Evolutionary conservation across 2,797 vertebrate species (phyloP).

Genomic region (Corythornis leucogaster): DNA sequence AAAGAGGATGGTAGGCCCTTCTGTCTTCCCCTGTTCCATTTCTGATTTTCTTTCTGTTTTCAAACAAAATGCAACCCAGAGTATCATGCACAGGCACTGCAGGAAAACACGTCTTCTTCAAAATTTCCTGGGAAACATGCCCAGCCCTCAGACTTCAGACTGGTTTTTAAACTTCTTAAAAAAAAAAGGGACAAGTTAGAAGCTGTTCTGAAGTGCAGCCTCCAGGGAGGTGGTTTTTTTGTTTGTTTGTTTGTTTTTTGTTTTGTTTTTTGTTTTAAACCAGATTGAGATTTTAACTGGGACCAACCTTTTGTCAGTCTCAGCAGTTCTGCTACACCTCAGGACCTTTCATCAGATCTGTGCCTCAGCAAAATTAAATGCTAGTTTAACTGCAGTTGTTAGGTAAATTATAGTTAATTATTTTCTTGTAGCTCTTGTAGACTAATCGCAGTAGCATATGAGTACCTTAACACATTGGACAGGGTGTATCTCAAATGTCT

Average conservation of each 20-base stretch:
- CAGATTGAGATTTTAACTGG: not conserved
- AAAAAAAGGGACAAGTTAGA: not conserved
- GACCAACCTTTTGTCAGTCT: constrained; percentile 23
- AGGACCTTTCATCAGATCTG: constrained; percentile 54
- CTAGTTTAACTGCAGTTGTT: constrained; percentile 56
- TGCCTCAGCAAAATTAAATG: constrained; percentile 61
- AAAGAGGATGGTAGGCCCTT: not conserved
- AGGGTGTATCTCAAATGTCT: not conserved
- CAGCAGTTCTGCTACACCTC: constrained; percentile 49
- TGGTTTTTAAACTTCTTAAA: not conserved
- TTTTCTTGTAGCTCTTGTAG: constrained; percentile 20
- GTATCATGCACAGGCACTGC: fast-evolving
- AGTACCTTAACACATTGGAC: constrained; percentile 2
- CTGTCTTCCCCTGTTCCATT: not conserved
- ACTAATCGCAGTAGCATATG: constrained; percentile 39
- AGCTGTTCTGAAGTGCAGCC: not conserved
- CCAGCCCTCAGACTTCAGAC: fast-evolving
- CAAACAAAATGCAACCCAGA: not conserved
- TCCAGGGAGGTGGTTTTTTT: not conserved
- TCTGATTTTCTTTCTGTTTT: not conserved
- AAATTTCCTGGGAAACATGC: not conserved
- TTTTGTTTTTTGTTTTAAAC: not conserved
- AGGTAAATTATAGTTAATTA: constrained; percentile 65
- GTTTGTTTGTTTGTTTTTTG: not conserved
- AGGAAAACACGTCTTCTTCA: not conserved